phyloP scores from a whole-genome alignment of 1,140 invertebrate genomes.

The Brachionus plicatilis region DNA sequence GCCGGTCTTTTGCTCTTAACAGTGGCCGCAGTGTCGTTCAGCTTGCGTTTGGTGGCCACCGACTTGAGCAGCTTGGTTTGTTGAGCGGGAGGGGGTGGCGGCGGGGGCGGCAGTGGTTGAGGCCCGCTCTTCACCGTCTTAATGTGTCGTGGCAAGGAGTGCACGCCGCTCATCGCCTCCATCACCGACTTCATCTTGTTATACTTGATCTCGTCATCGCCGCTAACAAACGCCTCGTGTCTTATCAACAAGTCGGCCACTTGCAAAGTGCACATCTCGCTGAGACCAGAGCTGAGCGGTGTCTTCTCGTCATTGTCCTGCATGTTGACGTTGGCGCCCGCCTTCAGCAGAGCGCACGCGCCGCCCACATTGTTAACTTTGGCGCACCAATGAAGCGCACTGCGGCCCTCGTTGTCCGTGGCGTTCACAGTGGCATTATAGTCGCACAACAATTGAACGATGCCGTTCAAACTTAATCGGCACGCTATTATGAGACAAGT shows the following conservation, averaged over 20 bases:
- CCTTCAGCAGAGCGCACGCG: not conserved
- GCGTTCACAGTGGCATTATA: constrained; percentile 35
- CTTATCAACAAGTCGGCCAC: constrained; percentile 22
- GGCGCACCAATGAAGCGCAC: constrained; percentile 34
- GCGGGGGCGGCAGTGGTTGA: not conserved
- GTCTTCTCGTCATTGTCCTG: constrained; percentile 38
- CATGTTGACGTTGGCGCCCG: constrained; percentile 39
- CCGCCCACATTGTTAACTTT: constrained; percentile 28
- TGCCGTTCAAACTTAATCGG: not conserved
- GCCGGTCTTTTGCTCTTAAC: not conserved
- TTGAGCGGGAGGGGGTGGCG: too few species aligned
- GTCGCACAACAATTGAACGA: not conserved
- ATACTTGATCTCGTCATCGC: constrained; percentile 12
- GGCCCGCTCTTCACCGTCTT: not conserved
- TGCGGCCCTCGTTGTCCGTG: constrained; percentile 28
- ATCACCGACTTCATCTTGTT: constrained; percentile 37
- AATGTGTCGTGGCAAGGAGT: not conserved
- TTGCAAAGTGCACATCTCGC: constrained; percentile 28
- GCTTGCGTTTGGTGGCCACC: not conserved
- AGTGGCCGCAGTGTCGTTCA: not conserved
- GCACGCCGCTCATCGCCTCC: not conserved
- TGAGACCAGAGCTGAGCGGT: not conserved
- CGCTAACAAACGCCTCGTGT: constrained; percentile 33
- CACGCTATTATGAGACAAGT: not conserved
- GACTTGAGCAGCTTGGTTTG: not conserved